Percentiles rank a stretch among this genome's conserved stretches.
phyloP scores from a whole-genome alignment of 2,797 vertebrate species.

The Geotrypetes seraphini region DNA sequence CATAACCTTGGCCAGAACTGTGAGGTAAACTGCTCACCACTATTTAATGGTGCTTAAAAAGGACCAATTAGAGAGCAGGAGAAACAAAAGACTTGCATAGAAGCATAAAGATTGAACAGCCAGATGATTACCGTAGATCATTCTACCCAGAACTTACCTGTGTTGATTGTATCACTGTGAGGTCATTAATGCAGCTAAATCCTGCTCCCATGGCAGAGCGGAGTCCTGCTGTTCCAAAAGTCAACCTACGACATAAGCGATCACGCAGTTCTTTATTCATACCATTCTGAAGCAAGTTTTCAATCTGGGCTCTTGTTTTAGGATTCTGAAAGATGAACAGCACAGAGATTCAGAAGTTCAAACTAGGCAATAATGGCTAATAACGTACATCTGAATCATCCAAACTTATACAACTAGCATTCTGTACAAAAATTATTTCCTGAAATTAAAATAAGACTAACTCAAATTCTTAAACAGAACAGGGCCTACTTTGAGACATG shows the following conservation, averaged over 20 bases:
- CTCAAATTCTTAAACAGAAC: too few relatives aligned
- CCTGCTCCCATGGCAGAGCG: constrained; percentile 87
- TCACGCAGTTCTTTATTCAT: constrained; percentile 60
- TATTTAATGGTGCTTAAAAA: too few relatives aligned
- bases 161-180: constrained; percentile 87
- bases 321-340: constrained; percentile 53
- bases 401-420: too few relatives aligned
- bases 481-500: too few relatives aligned
- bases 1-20: too few relatives aligned
- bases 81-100: accelerated
- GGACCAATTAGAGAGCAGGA: not conserved
- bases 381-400: too few relatives aligned
- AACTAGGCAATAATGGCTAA: too few relatives aligned
- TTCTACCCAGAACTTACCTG: constrained; percentile 65
- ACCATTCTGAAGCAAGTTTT: constrained; percentile 57
- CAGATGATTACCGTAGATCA: too few relatives aligned
- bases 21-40: too few relatives aligned
- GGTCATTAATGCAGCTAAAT: constrained; percentile 86
- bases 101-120: not conserved
- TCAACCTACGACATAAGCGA: constrained; percentile 71
- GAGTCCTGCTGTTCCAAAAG: constrained; percentile 84
- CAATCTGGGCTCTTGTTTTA: constrained; percentile 71
- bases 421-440: too few relatives aligned
- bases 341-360: not conserved
- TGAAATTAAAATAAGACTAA: too few relatives aligned